phyloP scores from a whole-genome alignment of 2,113 vertebrate genomes.

The Electrona antarctica region DNA sequence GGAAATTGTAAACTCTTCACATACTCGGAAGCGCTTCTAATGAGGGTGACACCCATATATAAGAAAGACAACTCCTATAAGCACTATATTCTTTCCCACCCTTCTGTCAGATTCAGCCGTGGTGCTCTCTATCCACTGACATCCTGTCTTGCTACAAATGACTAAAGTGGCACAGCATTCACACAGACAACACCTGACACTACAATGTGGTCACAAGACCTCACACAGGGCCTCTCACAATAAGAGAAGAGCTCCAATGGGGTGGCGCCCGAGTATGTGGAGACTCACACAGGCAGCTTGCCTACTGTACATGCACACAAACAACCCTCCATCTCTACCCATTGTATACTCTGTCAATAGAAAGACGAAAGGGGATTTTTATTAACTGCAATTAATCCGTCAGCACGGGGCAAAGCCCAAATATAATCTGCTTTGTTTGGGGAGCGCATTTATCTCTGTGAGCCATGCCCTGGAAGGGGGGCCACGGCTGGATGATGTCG shows the following conservation, averaged over 20 bases:
- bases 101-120: constrained; percentile 65
- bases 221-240: constrained; percentile 14
- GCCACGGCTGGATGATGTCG: constrained; percentile 63
- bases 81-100: constrained; percentile 44
- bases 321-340: not conserved
- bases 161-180: constrained; percentile 57
- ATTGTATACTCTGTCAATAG: constrained; percentile 9
- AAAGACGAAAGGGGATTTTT: constrained; percentile 33
- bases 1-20: too few relatives aligned
- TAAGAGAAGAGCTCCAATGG: constrained; percentile 22
- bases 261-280: not conserved
- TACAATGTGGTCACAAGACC: constrained; percentile 41
- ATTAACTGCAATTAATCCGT: constrained; percentile 51
- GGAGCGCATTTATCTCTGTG: constrained; percentile 60
- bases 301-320: not conserved
- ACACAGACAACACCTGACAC: constrained; percentile 52
- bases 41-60: not conserved
- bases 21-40: not conserved
- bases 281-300: not conserved
- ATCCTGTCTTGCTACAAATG: constrained; percentile 61
- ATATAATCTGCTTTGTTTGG: constrained; percentile 53
- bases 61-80: not conserved
- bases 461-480: constrained; percentile 33
- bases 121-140: constrained; percentile 21
- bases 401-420: constrained; percentile 28